Conservation (phyloP, 1,140 invertebrate genomes). For the Pogonomyrmex californicus region DNA sequence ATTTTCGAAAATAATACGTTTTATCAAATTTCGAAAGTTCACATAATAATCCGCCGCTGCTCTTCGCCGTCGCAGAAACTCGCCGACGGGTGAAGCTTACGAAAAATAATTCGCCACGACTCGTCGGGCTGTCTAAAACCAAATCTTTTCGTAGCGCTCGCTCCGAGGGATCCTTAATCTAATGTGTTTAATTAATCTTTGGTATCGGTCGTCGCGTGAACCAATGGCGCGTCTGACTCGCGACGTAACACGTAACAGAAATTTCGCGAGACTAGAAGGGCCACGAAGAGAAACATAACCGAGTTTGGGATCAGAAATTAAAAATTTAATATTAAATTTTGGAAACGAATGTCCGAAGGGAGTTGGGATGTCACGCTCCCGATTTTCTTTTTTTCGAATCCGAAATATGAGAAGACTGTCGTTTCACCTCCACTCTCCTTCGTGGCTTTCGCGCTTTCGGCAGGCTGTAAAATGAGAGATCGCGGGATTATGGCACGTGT, state of each 20-base stretch:
- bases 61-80: background rate
- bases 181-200: conserved; percentile 83
- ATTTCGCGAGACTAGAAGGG: conserved; percentile 45
- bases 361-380: background rate
- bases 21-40: background rate
- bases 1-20: background rate
- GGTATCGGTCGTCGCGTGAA: conserved; percentile 82
- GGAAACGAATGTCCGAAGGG: background rate
- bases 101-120: conserved; percentile 39
- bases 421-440: conserved; percentile 3
- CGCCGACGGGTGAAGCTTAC: conserved; percentile 1
- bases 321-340: conserved; percentile 4
- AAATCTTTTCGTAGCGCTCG: conserved; percentile 32
- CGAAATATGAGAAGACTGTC: background rate
- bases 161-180: conserved; percentile 79
- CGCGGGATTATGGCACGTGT: conserved; percentile 51
- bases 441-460: background rate
- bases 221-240: conserved; percentile 23
- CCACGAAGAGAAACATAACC: background rate
- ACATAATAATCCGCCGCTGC: conserved; percentile 24
- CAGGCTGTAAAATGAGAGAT: conserved; percentile 10
- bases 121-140: conserved; percentile 34
- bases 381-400: background rate
- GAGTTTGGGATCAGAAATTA: background rate
- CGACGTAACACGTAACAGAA: conserved; percentile 43